A percentile compares a stretch with the other conserved stretches of the same genome.
phyloP scores from a whole-genome alignment of 2,888 invertebrate species.

The Tolmerus cingulatus region DNA sequence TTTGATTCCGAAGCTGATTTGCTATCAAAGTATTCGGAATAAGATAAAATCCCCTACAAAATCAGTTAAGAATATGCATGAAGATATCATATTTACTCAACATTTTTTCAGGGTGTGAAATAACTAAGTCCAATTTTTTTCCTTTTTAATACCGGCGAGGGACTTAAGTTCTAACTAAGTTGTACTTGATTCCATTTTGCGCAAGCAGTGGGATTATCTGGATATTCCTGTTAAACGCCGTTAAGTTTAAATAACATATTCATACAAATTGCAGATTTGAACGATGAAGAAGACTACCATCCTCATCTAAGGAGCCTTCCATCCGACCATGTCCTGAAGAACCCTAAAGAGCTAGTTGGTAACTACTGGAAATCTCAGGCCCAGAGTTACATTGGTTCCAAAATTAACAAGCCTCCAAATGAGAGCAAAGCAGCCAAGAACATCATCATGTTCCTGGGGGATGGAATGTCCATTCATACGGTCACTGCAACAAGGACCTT shows the following conservation, averaged over 20 bases:
- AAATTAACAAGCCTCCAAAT: background rate
- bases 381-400: background rate
- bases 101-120: too few species aligned
- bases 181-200: too few species aligned
- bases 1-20: too few species aligned
- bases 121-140: too few species aligned
- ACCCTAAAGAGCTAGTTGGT: background rate
- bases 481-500: constrained; percentile 71
- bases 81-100: too few species aligned
- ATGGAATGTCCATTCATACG: constrained; percentile 81
- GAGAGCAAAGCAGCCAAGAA: constrained; percentile 64
- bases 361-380: constrained; percentile 36
- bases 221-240: too few species aligned
- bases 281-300: background rate
- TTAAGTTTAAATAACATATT: background rate
- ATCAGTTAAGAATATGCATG: too few species aligned
- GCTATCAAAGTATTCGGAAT: too few species aligned
- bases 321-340: background rate
- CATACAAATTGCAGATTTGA: background rate
- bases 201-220: too few species aligned
- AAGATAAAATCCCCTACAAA: too few species aligned
- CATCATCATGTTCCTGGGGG: constrained; percentile 75
- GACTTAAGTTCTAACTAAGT: too few species aligned
- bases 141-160: too few species aligned
- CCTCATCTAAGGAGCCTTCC: background rate